Conservation (phyloP, 2,113 vertebrate genomes). For the Zosterops borbonicus region DNA sequence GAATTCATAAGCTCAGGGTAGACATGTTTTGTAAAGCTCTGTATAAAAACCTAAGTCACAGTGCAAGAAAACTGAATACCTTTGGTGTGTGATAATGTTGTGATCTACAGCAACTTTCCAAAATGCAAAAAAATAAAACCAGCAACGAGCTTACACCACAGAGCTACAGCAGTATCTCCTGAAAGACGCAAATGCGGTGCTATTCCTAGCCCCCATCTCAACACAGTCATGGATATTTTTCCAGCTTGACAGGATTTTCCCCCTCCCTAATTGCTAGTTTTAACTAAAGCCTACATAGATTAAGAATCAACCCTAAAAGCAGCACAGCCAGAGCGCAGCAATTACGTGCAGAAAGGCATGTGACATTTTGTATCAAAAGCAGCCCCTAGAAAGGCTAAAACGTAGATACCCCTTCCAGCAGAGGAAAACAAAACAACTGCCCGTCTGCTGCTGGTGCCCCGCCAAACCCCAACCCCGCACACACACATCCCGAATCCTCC, state of each 20-base stretch:
- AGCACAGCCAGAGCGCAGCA: neutral
- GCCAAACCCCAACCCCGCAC: neutral
- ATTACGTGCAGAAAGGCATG: neutral
- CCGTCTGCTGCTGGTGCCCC: neutral
- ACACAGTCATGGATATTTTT: neutral
- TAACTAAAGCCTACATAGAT: neutral
- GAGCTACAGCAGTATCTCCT: neutral
- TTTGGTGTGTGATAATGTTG: fast-evolving
- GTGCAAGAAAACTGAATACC: neutral
- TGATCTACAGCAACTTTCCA: neutral
- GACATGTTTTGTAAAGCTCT: neutral
- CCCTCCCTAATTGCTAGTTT: constrained; percentile 22
- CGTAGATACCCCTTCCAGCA: neutral
- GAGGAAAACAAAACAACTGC: neutral
- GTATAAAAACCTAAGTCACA: neutral
- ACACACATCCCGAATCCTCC: neutral
- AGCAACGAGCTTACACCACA: neutral
- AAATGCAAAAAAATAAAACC: neutral
- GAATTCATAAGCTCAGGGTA: neutral
- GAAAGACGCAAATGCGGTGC: neutral
- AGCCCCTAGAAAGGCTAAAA: neutral
- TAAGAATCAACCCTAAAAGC: neutral
- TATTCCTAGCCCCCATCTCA: neutral
- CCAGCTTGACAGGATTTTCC: constrained; percentile 34
- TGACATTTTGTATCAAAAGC: neutral